Base-by-base conservation (phyloP, 2,797 vertebrate genomes). In the Botia almorhae region DNA sequence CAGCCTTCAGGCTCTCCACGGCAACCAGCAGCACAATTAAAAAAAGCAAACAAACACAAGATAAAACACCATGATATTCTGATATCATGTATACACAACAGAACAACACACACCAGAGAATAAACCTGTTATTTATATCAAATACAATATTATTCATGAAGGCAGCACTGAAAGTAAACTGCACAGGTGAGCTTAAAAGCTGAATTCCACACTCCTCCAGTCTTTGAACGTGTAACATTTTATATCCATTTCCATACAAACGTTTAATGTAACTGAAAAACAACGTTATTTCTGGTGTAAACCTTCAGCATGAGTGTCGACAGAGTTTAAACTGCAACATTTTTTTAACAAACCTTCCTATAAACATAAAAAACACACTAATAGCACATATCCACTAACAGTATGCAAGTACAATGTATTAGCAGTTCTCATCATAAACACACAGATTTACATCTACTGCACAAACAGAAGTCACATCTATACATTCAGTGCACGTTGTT, bases 81-180 rank as follows among this genome's bases (percentile, higher is more conserved):
- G n/a, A n/a, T n/a, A n/a, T n/a, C n/a, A n/a, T n/a, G 61, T 85
- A 86, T 86, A 82, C 51, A 39, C 53, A 46, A 43, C 2, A 1
- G 11, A 69, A 0, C 29, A 16, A 58, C 55, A 82, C 71, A 85
- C 69, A 82, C 12, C 80, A 72, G 58, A 84, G 68, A 84, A 82
- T 53, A 82, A 83, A 48, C 81, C 81, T 56, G 84, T 88, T 85
- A 85, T 87, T 86, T 76, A 84, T 58, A 69, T 81, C 17, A 73
- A 43, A 50, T 76, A 53, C 51, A 76, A 53, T 43, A 58, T 29
- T 2, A 29, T 4, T 2, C 29, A 1, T 29, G 29, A 29, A 29
- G 29, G 29, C 61, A 63, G 19, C 74, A 50, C 68, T 60, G 74
- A 43, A 21, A 72, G 74, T 81, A 43, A 7, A 1, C 0, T 88